These are phyloP conservation scores for Hyperoplus lanceolatus DNA, from an alignment of 2,797 vertebrate species.

Conservation along the genomic window DNA sequence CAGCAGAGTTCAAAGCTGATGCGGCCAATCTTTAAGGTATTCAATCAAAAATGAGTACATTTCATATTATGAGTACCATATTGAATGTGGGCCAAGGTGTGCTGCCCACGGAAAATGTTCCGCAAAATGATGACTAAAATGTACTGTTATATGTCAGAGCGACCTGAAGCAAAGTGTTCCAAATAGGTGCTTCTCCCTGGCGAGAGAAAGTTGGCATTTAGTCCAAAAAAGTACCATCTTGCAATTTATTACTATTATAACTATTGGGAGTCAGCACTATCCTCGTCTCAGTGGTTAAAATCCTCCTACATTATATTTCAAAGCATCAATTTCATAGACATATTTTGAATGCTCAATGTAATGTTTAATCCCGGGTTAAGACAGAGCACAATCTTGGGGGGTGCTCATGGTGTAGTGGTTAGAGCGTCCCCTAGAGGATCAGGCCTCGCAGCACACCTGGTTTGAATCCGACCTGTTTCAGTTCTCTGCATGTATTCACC, in stretches of 20 bases:
- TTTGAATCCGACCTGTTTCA: no score
- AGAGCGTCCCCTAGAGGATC: no score
- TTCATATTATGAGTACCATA: conserved; percentile 63
- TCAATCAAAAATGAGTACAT: conserved; percentile 81
- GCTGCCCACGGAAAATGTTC: conserved; percentile 67
- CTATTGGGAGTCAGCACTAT: conserved; percentile 30
- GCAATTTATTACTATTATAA: conserved; percentile 39
- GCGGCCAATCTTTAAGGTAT: conserved; percentile 75
- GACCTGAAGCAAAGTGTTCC: conserved; percentile 54
- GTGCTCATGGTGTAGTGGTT: no score
- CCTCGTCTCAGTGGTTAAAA: conserved; percentile 28
- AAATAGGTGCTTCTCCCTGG: conserved; percentile 19
- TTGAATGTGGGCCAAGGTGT: conserved; percentile 69
- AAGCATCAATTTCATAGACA: conserved; percentile 20
- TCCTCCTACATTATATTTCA: conserved; percentile 25
- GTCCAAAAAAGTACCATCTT: conserved; percentile 39
- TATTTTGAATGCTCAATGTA: conserved; percentile 6
- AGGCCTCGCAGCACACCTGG: no score
- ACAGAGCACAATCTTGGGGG: no score
- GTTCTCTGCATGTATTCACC: no score
- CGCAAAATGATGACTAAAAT: conserved; percentile 69
- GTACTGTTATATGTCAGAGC: conserved; percentile 59
- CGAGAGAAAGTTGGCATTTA: conserved; percentile 26
- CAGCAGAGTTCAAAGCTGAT: conserved; percentile 72
- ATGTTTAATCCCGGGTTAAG: neutral